Percentiles rank a stretch among this genome's conserved stretches.
These are phyloP conservation scores for Sebastes diaconus DNA, from an alignment of 2,797 vertebrate genomes.

Conservation along the genomic window DNA sequence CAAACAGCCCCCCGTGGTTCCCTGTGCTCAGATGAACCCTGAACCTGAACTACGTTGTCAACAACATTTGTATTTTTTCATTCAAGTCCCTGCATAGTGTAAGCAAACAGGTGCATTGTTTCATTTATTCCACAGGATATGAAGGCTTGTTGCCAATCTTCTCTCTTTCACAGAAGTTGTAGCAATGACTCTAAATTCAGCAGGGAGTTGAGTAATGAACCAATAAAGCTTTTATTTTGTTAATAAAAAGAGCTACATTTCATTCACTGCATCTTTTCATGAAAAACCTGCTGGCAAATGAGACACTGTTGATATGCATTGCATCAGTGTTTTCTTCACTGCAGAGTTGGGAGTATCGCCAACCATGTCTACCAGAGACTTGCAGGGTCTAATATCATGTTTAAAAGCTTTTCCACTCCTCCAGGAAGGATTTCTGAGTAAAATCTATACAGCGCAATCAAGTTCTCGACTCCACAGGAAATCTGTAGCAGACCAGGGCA, in stretches of 20 bases:
- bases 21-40: conserved; percentile 5
- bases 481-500: neutral
- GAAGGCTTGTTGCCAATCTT: neutral
- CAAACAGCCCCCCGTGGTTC: neutral
- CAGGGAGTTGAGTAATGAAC: neutral
- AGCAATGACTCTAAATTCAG: neutral
- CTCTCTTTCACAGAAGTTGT: neutral
- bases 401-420: conserved; percentile 32
- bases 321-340: neutral
- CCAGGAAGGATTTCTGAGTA: conserved; percentile 9
- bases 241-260: neutral
- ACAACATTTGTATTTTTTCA: neutral
- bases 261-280: neutral
- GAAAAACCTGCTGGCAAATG: neutral
- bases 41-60: neutral
- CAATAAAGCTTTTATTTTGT: neutral
- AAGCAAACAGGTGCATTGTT: conserved; percentile 3
- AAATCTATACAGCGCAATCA: conserved; percentile 17
- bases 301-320: neutral
- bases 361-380: neutral
- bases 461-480: conserved; percentile 19
- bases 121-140: neutral
- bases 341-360: neutral
- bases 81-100: neutral
- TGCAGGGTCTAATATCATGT: conserved; percentile 11